These are phyloP conservation scores for Cynocephalus volans DNA, from an alignment of 2,113 vertebrate species.

Conservation along the genomic window DNA sequence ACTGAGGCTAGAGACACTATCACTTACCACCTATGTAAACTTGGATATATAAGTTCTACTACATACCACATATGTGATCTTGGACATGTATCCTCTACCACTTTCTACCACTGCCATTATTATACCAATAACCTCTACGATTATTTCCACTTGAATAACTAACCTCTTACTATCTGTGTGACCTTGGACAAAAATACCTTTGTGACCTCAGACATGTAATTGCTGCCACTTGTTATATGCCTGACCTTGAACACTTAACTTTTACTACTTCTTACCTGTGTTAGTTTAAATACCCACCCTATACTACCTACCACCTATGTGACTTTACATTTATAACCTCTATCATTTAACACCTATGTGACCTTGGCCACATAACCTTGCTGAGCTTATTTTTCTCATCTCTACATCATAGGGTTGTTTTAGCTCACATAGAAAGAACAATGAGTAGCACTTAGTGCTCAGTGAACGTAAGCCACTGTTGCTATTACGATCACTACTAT, in stretches of 20 bases:
- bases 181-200: neutral
- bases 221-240: too few relatives aligned
- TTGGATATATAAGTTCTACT: neutral
- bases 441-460: neutral
- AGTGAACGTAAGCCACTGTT: neutral
- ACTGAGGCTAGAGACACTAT: neutral
- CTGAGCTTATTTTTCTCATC: neutral
- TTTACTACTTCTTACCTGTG: too few relatives aligned
- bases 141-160: neutral
- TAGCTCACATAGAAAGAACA: constrained; percentile 5
- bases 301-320: neutral
- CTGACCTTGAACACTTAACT: too few relatives aligned
- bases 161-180: neutral
- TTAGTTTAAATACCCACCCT: too few relatives aligned
- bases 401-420: neutral
- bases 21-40: neutral
- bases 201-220: too few relatives aligned
- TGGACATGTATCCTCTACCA: neutral
- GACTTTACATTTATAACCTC: neutral
- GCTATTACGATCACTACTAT: neutral
- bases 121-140: neutral
- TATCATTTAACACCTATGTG: neutral
- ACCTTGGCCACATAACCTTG: neutral
- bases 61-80: neutral
- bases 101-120: neutral